Base-by-base conservation (phyloP, 2,888 invertebrate species). In the Heliconius erato region DNA sequence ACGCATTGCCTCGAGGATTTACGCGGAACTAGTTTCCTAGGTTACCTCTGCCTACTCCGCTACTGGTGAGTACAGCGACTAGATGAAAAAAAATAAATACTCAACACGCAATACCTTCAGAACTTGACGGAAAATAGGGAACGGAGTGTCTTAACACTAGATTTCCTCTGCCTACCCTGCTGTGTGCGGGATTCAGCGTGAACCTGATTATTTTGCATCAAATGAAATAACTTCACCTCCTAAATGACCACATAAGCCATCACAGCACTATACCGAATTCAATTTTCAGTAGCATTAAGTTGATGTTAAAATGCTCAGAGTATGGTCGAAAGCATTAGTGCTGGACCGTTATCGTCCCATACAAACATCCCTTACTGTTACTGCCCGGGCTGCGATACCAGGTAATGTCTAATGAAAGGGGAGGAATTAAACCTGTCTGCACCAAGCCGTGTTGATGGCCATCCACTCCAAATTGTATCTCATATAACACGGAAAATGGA, bases 371-470 rank as follows among this genome's bases (percentile, higher is more conserved):
- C 89, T 90, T 90, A 91, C 91, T 91, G 90, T 90, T 89, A 90
- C 86, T 85, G 87, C 85, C 87, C 85, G 87, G 40, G 87, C 84
- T 84, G 89, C 88, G 89, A 90, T 91, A 90, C 89, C 89, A 90
- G 90, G 91, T 91, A 90, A 91, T 90, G 88, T 88, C 86, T 92
- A 92, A 92, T 92, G 92, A 92, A 93, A 91, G 77, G 84, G 84
- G 80, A 68, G 74, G 71, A 80, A 81, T 82, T 82, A 82, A 82
- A 79, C 82, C 74, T 78, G 80, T 74, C 80, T 72, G 83, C 80
- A 78, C 65, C 67, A 59, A 81, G 59, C 77, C 74, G 78, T 79
- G 40, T 40, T 40, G 78, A 74, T 68, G 32, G 65, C 79, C 40
- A 65, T 79, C 65, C 71, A 80, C 65, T 79, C 49, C 32, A 77